Percentiles rank a stretch among this genome's conserved stretches.
phyloP scores from a whole-genome alignment of 2,113 vertebrate species.

The Aegotheles bennettii region DNA sequence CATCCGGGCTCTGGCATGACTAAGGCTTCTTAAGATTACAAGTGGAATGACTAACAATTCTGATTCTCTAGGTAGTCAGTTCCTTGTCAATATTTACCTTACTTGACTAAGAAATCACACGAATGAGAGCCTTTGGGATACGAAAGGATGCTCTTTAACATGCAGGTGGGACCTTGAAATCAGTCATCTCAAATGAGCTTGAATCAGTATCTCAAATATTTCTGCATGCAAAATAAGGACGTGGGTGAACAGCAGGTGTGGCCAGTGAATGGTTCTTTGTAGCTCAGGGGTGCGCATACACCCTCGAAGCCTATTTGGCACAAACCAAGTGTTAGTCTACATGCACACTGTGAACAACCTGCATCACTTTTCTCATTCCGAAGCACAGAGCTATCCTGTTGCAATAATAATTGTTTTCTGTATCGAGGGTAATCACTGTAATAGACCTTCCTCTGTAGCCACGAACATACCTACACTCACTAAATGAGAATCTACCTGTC shows the following conservation, averaged over 20 bases:
- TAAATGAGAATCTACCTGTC: neutral
- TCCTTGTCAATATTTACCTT: constrained; percentile 33
- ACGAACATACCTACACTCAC: neutral
- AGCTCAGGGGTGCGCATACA: neutral
- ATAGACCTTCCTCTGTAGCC: neutral
- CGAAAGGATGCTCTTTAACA: neutral
- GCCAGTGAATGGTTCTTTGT: neutral
- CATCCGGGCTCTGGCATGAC: constrained; percentile 19
- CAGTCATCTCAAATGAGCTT: neutral
- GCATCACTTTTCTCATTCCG: neutral
- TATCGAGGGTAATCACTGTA: fast-evolving
- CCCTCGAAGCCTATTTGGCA: neutral
- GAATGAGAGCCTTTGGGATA: neutral
- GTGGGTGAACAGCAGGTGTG: neutral
- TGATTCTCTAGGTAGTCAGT: neutral
- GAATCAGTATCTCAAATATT: neutral
- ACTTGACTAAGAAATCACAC: neutral
- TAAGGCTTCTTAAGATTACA: constrained; percentile 29
- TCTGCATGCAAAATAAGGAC: neutral
- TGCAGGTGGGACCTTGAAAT: neutral
- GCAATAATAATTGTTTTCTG: neutral
- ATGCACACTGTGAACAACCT: neutral
- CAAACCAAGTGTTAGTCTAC: neutral
- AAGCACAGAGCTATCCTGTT: neutral
- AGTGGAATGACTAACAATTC: neutral